phyloP scores from a whole-genome alignment of 53 echinoderm and acorn worm genomes.

The Holothuria scabra region DNA sequence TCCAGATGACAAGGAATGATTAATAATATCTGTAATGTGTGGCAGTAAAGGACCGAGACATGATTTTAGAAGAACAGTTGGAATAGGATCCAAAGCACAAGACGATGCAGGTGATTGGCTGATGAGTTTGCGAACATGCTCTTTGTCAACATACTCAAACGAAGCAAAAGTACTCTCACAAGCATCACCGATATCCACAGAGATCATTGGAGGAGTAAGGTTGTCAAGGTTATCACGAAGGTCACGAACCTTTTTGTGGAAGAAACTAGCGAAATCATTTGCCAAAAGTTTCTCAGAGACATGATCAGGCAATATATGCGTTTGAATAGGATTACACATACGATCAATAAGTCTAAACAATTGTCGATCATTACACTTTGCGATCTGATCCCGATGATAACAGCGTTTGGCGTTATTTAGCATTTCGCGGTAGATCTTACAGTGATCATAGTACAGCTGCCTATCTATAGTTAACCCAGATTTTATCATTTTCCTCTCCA shows the following conservation, averaged over 20 bases:
- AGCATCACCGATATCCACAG: background rate
- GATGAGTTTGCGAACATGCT: background rate
- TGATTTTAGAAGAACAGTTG: conserved; percentile 8
- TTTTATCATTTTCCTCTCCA: conserved; percentile 26
- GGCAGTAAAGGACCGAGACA: no score
- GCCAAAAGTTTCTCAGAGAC: background rate
- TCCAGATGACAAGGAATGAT: no score
- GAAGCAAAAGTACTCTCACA: background rate
- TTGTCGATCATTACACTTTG: background rate
- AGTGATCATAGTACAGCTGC: conserved; percentile 11
- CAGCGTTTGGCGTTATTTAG: background rate
- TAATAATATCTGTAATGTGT: no score
- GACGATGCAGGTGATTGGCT: conserved; percentile 4
- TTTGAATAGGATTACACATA: conserved; percentile 15
- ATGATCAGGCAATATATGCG: no score
- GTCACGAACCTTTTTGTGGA: conserved; percentile 9
- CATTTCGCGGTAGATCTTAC: background rate
- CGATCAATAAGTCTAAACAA: conserved; percentile 26
- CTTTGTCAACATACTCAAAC: conserved; percentile 14
- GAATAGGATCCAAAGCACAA: conserved; percentile 44
- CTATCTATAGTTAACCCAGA: conserved; percentile 8
- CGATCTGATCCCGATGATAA: conserved; percentile 18
- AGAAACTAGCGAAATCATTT: conserved; percentile 3
- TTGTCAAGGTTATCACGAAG: conserved; percentile 20
- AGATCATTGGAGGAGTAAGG: background rate